Evolutionary conservation across 2,888 invertebrate species (phyloP).

Genomic region (Digitonthophagus gazella): DNA sequence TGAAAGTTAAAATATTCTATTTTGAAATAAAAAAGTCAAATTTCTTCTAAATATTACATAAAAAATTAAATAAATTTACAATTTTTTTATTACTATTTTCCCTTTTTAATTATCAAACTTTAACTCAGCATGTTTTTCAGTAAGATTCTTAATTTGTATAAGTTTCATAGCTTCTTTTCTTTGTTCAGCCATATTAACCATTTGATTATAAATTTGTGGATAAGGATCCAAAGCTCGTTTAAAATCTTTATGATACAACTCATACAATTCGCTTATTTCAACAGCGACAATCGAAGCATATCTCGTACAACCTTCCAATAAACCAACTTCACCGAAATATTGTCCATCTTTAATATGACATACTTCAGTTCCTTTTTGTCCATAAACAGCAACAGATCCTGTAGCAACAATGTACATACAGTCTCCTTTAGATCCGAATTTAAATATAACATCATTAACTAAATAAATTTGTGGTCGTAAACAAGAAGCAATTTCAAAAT

Average conservation of each 20-base stretch:
- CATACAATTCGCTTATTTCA: slow-evolving; percentile 36
- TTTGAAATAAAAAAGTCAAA: too few relatives aligned
- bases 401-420: slow-evolving; percentile 60
- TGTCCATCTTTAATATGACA: slow-evolving; percentile 54
- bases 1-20: too few relatives aligned
- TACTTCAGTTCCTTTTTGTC: slow-evolving; percentile 51
- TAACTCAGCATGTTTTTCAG: too few relatives aligned
- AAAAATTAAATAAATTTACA: too few relatives aligned
- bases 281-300: slow-evolving; percentile 34
- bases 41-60: too few relatives aligned
- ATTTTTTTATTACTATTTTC: too few relatives aligned
- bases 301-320: slow-evolving; percentile 36
- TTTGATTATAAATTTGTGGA: slow-evolving; percentile 4
- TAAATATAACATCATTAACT: slow-evolving; percentile 56
- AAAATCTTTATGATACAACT: slow-evolving; percentile 30
- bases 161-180: neutral
- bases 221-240: slow-evolving; percentile 23
- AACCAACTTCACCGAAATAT: slow-evolving; percentile 46
- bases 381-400: slow-evolving; percentile 58
- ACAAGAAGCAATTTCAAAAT: slow-evolving; percentile 54
- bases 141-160: neutral
- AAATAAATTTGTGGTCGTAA: slow-evolving; percentile 55
- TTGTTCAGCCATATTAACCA: neutral
- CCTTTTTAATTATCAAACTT: too few relatives aligned
- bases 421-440: slow-evolving; percentile 53